A percentile compares a stretch with the other conserved stretches of the same genome.
phyloP scores from a whole-genome alignment of 2,113 vertebrate species.

The Meleagris gallopavo region DNA sequence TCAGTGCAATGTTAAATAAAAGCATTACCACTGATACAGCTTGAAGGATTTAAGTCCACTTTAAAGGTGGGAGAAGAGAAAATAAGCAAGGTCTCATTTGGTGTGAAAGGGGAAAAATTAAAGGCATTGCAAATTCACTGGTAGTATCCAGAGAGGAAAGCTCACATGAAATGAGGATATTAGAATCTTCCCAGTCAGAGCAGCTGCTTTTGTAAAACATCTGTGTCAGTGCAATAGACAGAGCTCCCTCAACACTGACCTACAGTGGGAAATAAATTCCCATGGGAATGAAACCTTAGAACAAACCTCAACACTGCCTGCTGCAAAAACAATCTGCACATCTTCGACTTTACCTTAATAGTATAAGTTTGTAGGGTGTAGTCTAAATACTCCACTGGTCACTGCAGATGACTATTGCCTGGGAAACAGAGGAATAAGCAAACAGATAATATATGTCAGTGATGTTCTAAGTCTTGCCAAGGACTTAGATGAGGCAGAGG shows the following conservation, averaged over 20 bases:
- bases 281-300: background rate
- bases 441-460: background rate
- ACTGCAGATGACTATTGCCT: background rate
- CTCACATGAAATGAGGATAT: background rate
- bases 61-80: background rate
- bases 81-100: background rate
- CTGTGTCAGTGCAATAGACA: background rate
- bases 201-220: background rate
- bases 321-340: constrained; percentile 22
- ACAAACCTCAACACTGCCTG: background rate
- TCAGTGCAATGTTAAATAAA: background rate
- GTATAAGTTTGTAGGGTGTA: background rate
- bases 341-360: constrained; percentile 14
- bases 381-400: background rate
- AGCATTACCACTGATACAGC: background rate
- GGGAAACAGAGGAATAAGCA: background rate
- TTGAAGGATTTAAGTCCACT: background rate
- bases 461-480: background rate
- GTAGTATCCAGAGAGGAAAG: background rate
- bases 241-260: background rate
- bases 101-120: background rate
- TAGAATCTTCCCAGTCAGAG: background rate
- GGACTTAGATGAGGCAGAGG: background rate
- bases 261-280: constrained; percentile 17
- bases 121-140: background rate